phyloP scores from a whole-genome alignment of 2,113 vertebrate species.

The Rhineura floridana region DNA sequence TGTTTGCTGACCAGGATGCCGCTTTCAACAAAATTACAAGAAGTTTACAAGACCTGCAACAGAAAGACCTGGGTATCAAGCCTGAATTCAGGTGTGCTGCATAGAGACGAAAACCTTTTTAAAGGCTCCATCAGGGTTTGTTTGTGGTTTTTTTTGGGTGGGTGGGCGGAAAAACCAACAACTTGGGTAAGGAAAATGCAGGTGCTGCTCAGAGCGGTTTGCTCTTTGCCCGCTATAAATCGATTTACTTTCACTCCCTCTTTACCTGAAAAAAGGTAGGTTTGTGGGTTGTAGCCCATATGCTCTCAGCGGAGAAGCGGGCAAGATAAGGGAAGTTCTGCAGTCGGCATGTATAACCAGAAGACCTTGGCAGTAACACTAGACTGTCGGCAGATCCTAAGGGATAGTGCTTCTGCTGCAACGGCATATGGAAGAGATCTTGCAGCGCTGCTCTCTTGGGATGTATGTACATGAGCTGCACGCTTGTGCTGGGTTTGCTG shows the following conservation, averaged over 20 bases:
- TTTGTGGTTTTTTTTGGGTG: neutral
- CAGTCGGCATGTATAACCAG: neutral
- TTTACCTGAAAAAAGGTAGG: neutral
- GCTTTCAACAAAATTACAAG: constrained; percentile 96
- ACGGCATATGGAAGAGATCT: neutral
- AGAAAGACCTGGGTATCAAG: constrained; percentile 93
- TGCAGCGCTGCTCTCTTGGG: neutral
- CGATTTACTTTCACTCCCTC: neutral
- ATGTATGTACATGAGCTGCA: neutral
- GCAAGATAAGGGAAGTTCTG: neutral
- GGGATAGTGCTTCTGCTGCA: neutral
- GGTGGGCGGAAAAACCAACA: neutral
- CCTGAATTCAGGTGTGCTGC: constrained; percentile 88
- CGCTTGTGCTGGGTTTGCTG: neutral
- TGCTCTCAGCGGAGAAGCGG: neutral
- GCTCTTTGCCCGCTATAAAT: neutral
- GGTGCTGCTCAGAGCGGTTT: neutral
- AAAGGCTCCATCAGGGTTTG: neutral
- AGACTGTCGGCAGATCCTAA: neutral
- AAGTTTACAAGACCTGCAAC: constrained; percentile 94
- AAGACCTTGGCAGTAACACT: neutral
- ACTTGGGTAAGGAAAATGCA: neutral
- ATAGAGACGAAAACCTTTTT: neutral
- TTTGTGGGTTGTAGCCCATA: neutral
- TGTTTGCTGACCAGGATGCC: constrained; percentile 84